A percentile compares a stretch with the other conserved stretches of the same genome.
Evolutionary conservation across 2,113 vertebrate genomes (phyloP).

Genomic region (Delphinapterus leucas): DNA sequence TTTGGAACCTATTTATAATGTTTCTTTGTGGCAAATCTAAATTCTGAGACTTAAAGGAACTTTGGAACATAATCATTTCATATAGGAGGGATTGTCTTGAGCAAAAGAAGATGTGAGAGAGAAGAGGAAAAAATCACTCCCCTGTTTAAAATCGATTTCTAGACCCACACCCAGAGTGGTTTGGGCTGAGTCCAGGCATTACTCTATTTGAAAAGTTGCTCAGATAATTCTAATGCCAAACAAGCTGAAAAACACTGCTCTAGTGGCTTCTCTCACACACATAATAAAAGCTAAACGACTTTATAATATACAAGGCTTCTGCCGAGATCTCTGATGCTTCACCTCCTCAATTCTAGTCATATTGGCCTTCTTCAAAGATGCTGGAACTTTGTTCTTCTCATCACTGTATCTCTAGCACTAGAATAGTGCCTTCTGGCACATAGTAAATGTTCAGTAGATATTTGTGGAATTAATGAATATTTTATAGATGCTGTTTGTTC

Average conservation of each 20-base stretch:
- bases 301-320: background rate
- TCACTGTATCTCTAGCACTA: background rate
- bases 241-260: background rate
- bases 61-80: background rate
- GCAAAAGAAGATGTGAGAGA: background rate
- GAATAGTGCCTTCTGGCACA: background rate
- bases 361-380: background rate
- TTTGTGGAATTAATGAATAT: background rate
- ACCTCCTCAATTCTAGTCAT: background rate
- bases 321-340: background rate
- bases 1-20: background rate
- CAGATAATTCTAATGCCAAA: background rate
- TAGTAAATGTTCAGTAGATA: background rate
- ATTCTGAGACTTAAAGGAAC: background rate
- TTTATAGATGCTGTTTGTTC: background rate
- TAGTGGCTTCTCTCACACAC: background rate
- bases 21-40: background rate
- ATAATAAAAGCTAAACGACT: background rate
- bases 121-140: background rate
- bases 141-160: background rate
- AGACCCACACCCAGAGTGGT: background rate
- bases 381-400: background rate
- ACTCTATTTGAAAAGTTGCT: constrained; percentile 25
- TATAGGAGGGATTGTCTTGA: background rate
- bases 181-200: background rate